phyloP scores from a whole-genome alignment of 64 coral and sea anemone genomes.

The Acropora yongei region DNA sequence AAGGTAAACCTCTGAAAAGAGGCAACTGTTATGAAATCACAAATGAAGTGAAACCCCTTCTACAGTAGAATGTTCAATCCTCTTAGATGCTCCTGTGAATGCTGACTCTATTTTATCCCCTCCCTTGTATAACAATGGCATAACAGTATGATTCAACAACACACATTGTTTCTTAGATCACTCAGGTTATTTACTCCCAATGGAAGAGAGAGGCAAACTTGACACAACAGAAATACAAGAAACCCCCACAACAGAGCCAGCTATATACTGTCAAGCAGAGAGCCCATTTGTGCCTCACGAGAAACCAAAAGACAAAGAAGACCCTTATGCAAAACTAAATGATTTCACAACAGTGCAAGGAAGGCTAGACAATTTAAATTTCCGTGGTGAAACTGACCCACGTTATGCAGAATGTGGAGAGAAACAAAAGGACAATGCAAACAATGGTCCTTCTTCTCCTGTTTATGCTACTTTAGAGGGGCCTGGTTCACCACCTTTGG shows the following conservation, averaged over 20 bases:
- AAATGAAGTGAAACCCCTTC: too few relatives aligned
- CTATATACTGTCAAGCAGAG: neutral
- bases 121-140: too few relatives aligned
- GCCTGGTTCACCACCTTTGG: neutral
- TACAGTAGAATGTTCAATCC: too few relatives aligned
- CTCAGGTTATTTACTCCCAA: conserved; percentile 22
- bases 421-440: neutral
- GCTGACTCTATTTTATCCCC: too few relatives aligned
- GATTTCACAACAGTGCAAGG: neutral
- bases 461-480: neutral
- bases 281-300: neutral
- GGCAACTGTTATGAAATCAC: too few relatives aligned
- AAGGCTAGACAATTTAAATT: conserved; percentile 31
- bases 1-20: too few relatives aligned
- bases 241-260: neutral
- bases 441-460: neutral
- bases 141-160: too few relatives aligned
- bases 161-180: conserved; percentile 21
- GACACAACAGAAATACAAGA: neutral
- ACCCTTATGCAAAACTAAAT: conserved; percentile 29
- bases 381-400: too few relatives aligned
- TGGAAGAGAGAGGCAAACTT: neutral
- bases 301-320: neutral
- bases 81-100: too few relatives aligned
- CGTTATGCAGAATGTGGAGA: neutral